Evolutionary conservation across 2,113 vertebrate genomes (phyloP), one percentile per base, ranked within the genome.

Genomic region (Tauraco erythrolophus): DNA sequence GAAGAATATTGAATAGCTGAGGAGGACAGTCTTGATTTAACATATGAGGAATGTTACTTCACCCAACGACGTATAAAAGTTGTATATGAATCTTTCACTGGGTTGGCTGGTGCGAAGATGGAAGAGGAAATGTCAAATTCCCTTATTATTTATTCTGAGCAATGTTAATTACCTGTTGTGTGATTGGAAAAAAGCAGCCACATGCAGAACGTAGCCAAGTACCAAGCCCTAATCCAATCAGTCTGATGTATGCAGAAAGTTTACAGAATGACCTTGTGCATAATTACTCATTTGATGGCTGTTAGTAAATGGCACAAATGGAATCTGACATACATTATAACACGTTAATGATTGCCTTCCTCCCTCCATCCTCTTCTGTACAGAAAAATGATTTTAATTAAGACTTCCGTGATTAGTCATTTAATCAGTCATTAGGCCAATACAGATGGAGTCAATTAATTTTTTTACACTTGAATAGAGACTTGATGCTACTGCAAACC

Each of bases 381-480:
- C 84, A 96, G 98, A 89, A 96, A 97, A 98, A 97, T 96, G 95
- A 96, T 97, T 97, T 97, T 98, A 98, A 98, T 98, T 97, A 98
- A 98, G 98, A 96, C 97, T 98, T 98, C 97, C 88, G 92, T 96
- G 97, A 98, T 98, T 97, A 98, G 97, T 98, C 97, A 97, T 97
- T 98, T 97, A 98, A 98, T 98, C 97, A 97, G 97, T 98, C 98
- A 97, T 98, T 97, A 97, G 98, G 97, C 97, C 97, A 95, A 97
- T 97, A 96, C 97, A 98, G 97, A 98, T 98, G 98, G 97, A 97
- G 94, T 95, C 97, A 94, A 97, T 98, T 97, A 96, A 96, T 94
- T 96, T 97, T 97, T 97, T 97, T 97, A 96, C 93, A 94, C 93
- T 98, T 97, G 96, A 97, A 98, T 96, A 97, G 97, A 97, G 84